Percentiles rank a stretch among this genome's conserved stretches.
phyloP scores from a whole-genome alignment of 2,888 invertebrate species.

The Dryocosmus kuriphilus region DNA sequence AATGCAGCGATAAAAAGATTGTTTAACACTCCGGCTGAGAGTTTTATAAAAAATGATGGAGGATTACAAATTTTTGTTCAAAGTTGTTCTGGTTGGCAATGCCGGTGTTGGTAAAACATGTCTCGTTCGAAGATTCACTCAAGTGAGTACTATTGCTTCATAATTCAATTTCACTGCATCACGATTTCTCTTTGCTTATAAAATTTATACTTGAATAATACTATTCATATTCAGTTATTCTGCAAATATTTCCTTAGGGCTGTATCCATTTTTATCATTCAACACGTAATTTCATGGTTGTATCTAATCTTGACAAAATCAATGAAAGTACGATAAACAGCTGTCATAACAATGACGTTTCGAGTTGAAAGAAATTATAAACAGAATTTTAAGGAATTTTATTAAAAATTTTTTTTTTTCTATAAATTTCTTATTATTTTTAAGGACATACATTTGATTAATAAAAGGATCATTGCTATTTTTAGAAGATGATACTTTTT shows the following conservation, averaged over 20 bases:
- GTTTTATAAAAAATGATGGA: conserved; percentile 83
- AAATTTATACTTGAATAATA: background rate
- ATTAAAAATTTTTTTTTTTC: background rate
- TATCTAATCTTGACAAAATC: conserved; percentile 25
- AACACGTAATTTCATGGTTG: background rate
- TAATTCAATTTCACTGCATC: conserved; percentile 9
- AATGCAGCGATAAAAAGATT: conserved; percentile 28
- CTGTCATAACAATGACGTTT: conserved; percentile 32
- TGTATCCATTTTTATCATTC: background rate
- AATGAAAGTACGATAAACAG: conserved; percentile 20
- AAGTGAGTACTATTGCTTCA: conserved; percentile 79
- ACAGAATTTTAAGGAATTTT: background rate
- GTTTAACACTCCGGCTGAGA: background rate
- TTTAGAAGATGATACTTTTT: background rate
- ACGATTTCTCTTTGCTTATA: conserved; percentile 19
- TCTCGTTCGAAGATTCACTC: conserved; percentile 96
- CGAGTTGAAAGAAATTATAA: background rate
- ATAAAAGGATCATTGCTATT: background rate
- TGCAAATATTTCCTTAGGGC: background rate
- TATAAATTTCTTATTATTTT: background rate
- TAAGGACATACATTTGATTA: background rate
- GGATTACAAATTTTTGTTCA: conserved; percentile 99
- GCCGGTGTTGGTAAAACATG: conserved; percentile 99
- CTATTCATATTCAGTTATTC: background rate
- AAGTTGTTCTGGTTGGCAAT: conserved; percentile 98